Conservation (phyloP, 1,140 invertebrate species). For the Drosophila eugracilis region DNA sequence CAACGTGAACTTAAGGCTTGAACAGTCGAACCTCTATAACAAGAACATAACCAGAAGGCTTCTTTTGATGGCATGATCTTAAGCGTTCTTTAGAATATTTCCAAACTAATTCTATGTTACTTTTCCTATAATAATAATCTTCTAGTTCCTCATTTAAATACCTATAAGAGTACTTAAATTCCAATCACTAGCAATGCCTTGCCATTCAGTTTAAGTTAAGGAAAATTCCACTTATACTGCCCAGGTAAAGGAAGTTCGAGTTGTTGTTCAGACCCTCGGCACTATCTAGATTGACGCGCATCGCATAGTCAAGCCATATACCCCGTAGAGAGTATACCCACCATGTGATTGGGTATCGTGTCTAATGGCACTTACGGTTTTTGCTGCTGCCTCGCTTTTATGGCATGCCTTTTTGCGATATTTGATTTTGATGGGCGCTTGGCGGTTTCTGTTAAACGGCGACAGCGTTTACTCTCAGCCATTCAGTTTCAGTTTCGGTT, state of each 20-base stretch:
- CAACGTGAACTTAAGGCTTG: neutral
- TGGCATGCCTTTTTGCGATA: slow-evolving; percentile 63
- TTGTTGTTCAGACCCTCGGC: neutral
- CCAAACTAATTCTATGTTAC: neutral
- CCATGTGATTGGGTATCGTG: slow-evolving; percentile 27
- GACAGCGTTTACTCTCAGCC: slow-evolving; percentile 52
- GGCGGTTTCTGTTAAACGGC: slow-evolving; percentile 27
- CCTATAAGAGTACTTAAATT: neutral
- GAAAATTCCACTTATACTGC: neutral
- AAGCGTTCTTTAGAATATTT: too few species aligned
- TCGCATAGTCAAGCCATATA: slow-evolving; percentile 8
- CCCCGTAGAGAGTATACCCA: slow-evolving; percentile 11
- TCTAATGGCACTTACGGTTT: slow-evolving; percentile 42
- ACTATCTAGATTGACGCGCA: slow-evolving; percentile 19
- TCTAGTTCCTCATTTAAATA: neutral
- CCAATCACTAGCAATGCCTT: neutral
- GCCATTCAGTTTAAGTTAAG: neutral
- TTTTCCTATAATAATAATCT: neutral
- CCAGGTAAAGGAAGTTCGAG: neutral
- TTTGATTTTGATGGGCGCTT: slow-evolving; percentile 62
- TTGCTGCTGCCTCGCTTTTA: slow-evolving; percentile 49
- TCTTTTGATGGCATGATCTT: neutral
- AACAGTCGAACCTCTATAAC: neutral
- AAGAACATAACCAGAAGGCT: too few species aligned
- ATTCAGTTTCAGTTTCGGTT: slow-evolving; percentile 22